phyloP scores from a whole-genome alignment of 2,888 invertebrate genomes.

The Nebria brevicollis region DNA sequence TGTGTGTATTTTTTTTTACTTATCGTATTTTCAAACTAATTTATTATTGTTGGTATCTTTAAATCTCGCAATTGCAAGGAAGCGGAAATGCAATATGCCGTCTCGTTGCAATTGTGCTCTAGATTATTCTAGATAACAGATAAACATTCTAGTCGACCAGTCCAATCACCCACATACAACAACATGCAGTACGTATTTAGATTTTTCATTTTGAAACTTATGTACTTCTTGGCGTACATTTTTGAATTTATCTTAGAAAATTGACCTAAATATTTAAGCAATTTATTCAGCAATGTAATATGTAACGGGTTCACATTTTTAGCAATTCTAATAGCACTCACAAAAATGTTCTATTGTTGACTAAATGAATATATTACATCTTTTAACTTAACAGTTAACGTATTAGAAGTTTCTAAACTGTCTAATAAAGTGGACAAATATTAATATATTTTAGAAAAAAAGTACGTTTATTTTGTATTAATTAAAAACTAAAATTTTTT shows the following conservation, averaged over 20 bases:
- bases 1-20: background rate
- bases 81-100: conserved; percentile 41
- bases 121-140: conserved; percentile 19
- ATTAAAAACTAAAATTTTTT: background rate
- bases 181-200: background rate
- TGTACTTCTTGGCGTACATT: no score
- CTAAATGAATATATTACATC: no score
- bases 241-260: background rate
- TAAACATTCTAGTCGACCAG: background rate
- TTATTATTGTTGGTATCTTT: conserved; percentile 39
- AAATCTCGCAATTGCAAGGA: conserved; percentile 38
- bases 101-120: conserved; percentile 33
- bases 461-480: no score
- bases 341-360: no score
- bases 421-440: no score
- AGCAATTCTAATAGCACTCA: no score
- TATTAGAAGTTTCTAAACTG: no score
- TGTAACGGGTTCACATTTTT: no score
- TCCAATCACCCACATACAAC: background rate
- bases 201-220: no score
- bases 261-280: background rate
- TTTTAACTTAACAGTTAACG: no score
- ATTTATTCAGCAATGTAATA: background rate
- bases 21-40: conserved; percentile 4
- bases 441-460: no score